Evolutionary conservation across 2,797 vertebrate species (phyloP).

Genomic region (Sphenodon punctatus): DNA sequence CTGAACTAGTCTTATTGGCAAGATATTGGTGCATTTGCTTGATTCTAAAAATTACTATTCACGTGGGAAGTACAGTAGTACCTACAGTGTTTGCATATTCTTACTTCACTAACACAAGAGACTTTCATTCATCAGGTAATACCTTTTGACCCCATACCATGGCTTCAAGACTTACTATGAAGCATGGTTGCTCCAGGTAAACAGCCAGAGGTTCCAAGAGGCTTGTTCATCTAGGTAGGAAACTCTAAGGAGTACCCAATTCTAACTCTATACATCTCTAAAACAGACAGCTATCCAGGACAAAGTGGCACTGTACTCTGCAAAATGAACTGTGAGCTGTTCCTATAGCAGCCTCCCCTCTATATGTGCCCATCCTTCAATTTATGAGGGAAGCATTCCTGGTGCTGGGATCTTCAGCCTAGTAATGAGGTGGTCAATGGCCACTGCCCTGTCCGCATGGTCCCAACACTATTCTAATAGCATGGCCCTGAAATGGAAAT

Average conservation of each 20-base stretch:
- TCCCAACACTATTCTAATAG: not conserved
- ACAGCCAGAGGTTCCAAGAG: too few relatives aligned
- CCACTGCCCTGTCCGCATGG: not conserved
- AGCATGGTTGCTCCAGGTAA: not conserved
- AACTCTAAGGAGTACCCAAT: too few relatives aligned
- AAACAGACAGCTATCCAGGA: too few relatives aligned
- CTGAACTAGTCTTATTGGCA: slow-evolving; percentile 51
- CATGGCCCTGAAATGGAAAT: not conserved
- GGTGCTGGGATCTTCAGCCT: not conserved
- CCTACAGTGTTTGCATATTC: too few relatives aligned
- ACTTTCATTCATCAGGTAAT: slow-evolving; percentile 39
- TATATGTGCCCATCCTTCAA: not conserved
- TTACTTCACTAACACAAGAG: slow-evolving; percentile 54
- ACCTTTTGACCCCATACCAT: slow-evolving; percentile 54
- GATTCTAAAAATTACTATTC: slow-evolving; percentile 52
- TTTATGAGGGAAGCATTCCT: not conserved
- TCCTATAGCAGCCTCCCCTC: not conserved
- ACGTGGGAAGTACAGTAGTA: too few relatives aligned
- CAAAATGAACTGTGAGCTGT: not conserved
- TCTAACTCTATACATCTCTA: too few relatives aligned
- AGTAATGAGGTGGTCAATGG: not conserved
- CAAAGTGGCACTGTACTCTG: too few relatives aligned
- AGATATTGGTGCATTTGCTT: slow-evolving; percentile 57
- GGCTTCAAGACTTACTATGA: slow-evolving; percentile 50
- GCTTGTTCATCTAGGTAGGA: not conserved